Conservation (phyloP, 2,113 vertebrate genomes). For the Anseranas semipalmata region DNA sequence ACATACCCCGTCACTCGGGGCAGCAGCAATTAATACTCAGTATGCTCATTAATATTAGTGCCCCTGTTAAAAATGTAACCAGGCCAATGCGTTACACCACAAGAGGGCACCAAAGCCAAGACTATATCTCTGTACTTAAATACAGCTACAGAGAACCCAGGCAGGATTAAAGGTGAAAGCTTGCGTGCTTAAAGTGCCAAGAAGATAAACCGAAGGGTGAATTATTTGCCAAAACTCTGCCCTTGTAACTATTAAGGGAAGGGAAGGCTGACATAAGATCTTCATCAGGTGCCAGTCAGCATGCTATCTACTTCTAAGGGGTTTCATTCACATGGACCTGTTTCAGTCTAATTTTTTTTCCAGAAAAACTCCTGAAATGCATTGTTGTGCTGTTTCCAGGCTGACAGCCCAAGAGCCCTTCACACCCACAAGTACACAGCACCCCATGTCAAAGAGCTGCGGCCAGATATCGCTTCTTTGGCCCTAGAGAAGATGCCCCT, state of each 20-base stretch:
- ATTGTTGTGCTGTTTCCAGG: background rate
- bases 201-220: background rate
- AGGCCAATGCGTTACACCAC: background rate
- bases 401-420: background rate
- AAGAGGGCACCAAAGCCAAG: slow-evolving; percentile 54
- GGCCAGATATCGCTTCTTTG: background rate
- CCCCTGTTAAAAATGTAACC: background rate
- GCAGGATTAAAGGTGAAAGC: background rate
- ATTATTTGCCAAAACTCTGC: background rate
- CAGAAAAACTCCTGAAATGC: background rate
- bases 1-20: no score
- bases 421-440: background rate
- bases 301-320: background rate
- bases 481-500: no score
- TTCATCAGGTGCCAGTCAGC: background rate
- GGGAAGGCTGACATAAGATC: background rate
- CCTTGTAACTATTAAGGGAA: background rate
- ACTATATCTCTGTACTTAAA: background rate
- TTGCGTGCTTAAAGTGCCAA: background rate
- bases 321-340: background rate
- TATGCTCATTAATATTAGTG: rapidly evolving
- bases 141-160: background rate
- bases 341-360: background rate
- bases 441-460: background rate
- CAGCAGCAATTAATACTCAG: background rate